Percentiles rank a stretch among this genome's conserved stretches.
Evolutionary conservation across 2,113 vertebrate species (phyloP).

Genomic region (Centrocercus urophasianus): DNA sequence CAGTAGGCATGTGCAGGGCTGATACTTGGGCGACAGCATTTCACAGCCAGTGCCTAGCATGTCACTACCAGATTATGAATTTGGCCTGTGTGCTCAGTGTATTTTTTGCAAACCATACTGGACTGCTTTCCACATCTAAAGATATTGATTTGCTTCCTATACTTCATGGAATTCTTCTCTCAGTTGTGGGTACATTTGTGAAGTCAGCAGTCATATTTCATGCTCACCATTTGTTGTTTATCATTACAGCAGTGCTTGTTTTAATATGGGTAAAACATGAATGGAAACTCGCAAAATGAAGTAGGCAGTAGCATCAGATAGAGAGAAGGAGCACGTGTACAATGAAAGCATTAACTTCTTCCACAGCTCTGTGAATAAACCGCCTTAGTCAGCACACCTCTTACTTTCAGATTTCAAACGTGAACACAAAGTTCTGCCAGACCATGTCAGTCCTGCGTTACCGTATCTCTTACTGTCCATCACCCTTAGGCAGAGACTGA

Average conservation of each 20-base stretch:
- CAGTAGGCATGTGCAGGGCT: background rate
- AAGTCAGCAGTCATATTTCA: background rate
- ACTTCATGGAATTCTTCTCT: background rate
- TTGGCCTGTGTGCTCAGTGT: background rate
- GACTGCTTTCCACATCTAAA: background rate
- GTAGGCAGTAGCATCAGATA: background rate
- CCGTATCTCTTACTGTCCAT: background rate
- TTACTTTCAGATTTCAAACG: background rate
- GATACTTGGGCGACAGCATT: background rate
- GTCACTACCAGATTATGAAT: background rate
- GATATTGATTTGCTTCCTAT: background rate
- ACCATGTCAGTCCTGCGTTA: background rate
- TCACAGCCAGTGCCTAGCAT: background rate
- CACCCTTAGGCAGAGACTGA: background rate
- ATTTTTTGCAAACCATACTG: background rate
- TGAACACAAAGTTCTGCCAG: background rate
- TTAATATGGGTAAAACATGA: background rate
- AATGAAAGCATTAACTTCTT: background rate
- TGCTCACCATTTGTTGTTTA: background rate
- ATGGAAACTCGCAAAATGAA: background rate
- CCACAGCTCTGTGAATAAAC: background rate
- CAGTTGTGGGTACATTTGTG: background rate
- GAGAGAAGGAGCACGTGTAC: background rate
- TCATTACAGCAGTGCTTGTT: background rate
- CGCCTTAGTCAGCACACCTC: rapidly evolving